phyloP scores from a whole-genome alignment of 2,113 vertebrate genomes.

The Albula goreensis region DNA sequence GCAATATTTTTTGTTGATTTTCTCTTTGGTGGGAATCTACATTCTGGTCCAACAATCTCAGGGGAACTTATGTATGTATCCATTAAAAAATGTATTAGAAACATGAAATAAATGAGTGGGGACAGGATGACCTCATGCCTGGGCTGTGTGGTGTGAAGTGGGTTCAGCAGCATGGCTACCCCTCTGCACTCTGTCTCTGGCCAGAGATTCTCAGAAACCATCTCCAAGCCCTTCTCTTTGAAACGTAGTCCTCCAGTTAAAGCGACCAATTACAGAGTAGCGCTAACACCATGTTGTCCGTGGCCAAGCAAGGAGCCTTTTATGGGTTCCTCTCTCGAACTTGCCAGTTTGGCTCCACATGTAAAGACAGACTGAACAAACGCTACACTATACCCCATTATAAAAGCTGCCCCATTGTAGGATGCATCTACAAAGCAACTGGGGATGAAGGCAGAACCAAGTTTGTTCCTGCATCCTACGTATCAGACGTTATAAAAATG shows the following conservation, averaged over 20 bases:
- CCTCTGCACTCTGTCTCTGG: not conserved
- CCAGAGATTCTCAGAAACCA: conserved; percentile 3
- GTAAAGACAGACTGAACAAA: conserved; percentile 41
- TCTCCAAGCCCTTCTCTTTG: conserved; percentile 30
- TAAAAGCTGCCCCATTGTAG: conserved; percentile 20
- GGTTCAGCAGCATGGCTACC: not conserved
- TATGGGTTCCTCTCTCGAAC: conserved; percentile 10
- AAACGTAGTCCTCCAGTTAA: conserved; percentile 31
- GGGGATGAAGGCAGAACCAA: not conserved
- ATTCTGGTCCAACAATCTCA: not conserved
- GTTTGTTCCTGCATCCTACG: not conserved
- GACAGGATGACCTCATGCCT: not conserved
- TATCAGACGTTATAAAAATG: conserved; percentile 2
- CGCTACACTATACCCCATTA: conserved; percentile 32
- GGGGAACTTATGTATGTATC: not conserved
- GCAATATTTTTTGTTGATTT: not conserved
- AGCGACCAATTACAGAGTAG: conserved; percentile 36
- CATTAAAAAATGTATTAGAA: not conserved
- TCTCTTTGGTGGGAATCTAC: not conserved
- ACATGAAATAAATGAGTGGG: not conserved
- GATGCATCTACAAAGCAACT: conserved; percentile 9
- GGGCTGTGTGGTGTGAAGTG: not conserved
- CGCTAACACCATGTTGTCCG: conserved; percentile 15
- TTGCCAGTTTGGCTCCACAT: conserved; percentile 29
- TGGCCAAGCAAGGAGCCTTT: conserved; percentile 26